Evolutionary conservation across 30 jellyfish, hydroid and myxozoan species (phyloP).

Genomic region (Pelagia noctiluca): DNA sequence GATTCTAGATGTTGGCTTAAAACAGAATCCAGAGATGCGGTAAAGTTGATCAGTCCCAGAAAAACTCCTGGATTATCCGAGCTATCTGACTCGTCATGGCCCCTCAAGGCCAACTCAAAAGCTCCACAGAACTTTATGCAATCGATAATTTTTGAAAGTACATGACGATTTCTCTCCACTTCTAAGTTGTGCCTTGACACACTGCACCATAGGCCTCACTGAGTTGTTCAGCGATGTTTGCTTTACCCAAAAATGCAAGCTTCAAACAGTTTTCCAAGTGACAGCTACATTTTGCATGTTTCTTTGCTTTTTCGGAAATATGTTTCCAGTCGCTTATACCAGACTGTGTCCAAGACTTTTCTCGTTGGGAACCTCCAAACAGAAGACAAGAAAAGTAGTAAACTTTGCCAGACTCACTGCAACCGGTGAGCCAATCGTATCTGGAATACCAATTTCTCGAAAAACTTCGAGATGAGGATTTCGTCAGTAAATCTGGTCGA

Average conservation of each 20-base stretch:
- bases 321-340: conserved; percentile 63
- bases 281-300: conserved; percentile 11
- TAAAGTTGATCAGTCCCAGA: too few relatives aligned
- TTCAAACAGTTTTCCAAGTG: conserved; percentile 51
- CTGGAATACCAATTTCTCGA: conserved; percentile 41
- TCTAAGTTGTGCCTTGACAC: conserved; percentile 12
- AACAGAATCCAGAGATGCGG: conserved; percentile 56
- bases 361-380: too few relatives aligned
- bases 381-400: too few relatives aligned
- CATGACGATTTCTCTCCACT: conserved; percentile 55
- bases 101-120: conserved; percentile 66
- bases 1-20: conserved; percentile 36
- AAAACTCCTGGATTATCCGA: conserved; percentile 75
- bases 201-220: conserved; percentile 50
- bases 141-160: conserved; percentile 59
- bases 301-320: conserved; percentile 53
- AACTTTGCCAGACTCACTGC: conserved; percentile 30
- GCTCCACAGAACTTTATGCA: conserved; percentile 64
- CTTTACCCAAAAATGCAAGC: conserved; percentile 55
- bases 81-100: conserved; percentile 55
- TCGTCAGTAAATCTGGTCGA: conserved; percentile 30
- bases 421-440: conserved; percentile 56
- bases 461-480: conserved; percentile 30
- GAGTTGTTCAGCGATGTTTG: conserved; percentile 26
- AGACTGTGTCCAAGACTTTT: conserved; percentile 49